These are phyloP conservation scores for Saguinus midas DNA, from an alignment of 2,113 vertebrate genomes.

Conservation along the genomic window DNA sequence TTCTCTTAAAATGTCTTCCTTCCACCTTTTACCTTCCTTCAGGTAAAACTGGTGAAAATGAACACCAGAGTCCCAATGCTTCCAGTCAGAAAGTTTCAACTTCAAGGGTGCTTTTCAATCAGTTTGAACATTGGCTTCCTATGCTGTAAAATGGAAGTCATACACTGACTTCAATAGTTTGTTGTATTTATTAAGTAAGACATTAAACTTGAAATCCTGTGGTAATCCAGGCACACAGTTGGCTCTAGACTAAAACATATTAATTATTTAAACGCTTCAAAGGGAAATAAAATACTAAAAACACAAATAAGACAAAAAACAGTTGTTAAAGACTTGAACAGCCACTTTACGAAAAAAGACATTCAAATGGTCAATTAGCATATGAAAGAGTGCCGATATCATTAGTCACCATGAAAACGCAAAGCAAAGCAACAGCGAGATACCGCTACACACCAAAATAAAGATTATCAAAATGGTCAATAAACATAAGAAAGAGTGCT, in stretches of 20 bases:
- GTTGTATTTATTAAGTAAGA: background rate
- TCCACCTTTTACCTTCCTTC: background rate
- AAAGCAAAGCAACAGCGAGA: background rate
- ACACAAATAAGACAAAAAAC: background rate
- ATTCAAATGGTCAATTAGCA: background rate
- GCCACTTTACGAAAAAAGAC: background rate
- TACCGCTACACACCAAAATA: background rate
- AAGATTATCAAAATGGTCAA: background rate
- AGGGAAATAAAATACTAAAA: slow-evolving; percentile 25
- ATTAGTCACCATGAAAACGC: background rate
- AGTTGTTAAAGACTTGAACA: background rate
- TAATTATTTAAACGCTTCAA: background rate
- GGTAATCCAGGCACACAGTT: background rate
- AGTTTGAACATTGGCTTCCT: background rate
- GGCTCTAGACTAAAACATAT: background rate
- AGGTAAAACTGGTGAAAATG: background rate
- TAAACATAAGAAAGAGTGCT: background rate
- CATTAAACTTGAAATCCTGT: background rate
- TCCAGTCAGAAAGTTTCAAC: background rate
- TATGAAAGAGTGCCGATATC: background rate
- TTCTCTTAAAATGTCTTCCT: background rate
- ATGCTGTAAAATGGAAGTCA: slow-evolving; percentile 1
- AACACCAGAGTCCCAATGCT: background rate
- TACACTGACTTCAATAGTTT: background rate
- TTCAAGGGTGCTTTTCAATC: background rate